These are phyloP conservation scores for Alviniconcha marisindica DNA, from an alignment of 1,140 invertebrate species.

Conservation along the genomic window DNA sequence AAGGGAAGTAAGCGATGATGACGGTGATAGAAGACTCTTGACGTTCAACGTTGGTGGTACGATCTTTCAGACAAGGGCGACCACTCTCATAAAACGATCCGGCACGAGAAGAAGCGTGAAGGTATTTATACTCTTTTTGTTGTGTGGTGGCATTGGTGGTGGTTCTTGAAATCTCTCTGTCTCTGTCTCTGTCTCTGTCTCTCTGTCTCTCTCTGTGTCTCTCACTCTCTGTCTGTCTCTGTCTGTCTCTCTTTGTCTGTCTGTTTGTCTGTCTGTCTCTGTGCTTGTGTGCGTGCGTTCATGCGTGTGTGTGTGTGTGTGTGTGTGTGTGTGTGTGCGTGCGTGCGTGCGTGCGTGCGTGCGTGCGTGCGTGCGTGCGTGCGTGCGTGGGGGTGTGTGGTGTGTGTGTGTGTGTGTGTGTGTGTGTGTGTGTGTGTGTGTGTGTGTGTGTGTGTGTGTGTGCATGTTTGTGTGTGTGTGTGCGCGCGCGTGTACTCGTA, in stretches of 20 bases:
- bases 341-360: not conserved
- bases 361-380: too few species aligned
- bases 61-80: not conserved
- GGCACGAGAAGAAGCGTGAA: not conserved
- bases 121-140: not conserved
- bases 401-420: too few species aligned
- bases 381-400: too few species aligned
- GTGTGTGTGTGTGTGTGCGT: not conserved
- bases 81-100: not conserved
- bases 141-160: not conserved
- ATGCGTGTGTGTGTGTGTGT: not conserved
- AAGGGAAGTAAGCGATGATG: not conserved
- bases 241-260: too few species aligned
- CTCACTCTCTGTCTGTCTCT: not conserved
- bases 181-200: not conserved
- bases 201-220: too few species aligned
- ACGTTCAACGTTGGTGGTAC: not conserved
- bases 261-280: too few species aligned
- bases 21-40: not conserved
- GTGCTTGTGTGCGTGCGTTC: not conserved
- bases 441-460: too few species aligned
- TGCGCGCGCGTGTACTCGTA: not conserved
- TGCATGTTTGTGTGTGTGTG: too few species aligned
- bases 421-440: too few species aligned
- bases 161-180: not conserved